Evolutionary conservation across 2,113 vertebrate species (phyloP), one percentile per base, ranked within the genome.

Genomic region (Cyrtonyx montezumae): DNA sequence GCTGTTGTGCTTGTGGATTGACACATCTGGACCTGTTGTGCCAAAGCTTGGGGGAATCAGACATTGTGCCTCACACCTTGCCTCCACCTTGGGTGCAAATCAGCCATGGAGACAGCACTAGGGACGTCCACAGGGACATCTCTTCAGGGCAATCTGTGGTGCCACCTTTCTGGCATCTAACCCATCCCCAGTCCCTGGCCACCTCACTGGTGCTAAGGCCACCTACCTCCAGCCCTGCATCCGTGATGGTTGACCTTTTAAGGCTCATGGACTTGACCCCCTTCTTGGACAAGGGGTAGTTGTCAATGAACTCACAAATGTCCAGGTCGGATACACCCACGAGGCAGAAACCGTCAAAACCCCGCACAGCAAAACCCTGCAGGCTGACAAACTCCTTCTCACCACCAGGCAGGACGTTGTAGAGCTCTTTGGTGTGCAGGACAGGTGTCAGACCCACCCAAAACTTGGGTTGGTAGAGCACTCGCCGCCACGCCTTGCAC

Each of bases 221-320:
- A 94, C 97, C 97, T 97, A 99, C 99, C 99, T 99, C 99, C 75
- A 99, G 95, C 56, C 99, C 99, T 0, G 99, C 99, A 0, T 99
- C 99, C 0, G 99, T 99, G 96, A 99, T 99, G 89, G 99, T 99
- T 5, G 99, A 99, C 94, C 99, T 98, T 97, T 99, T 99, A 94
- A 99, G 98, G 94, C 99, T 99, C 97, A 99, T 98, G 51, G 99
- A 99, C 94, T 99, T 99, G 88, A 99, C 99, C 0, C 99, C 99
- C 94, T 99, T 99, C 98, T 99, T 99, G 95, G 99, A 99, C 91
- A 99, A 98, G 1, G 99, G 98, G 32, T 99, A 99, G 98, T 99
- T 99, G 96, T 99, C 99, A 88, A 99, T 99, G 97, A 99, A 99
- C 96, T 99, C 99, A 87, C 99, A 99, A 98, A 99, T 99, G 98